Evolutionary conservation across 64 coral and sea anemone species (phyloP).

Genomic region (Montipora foliosa): DNA sequence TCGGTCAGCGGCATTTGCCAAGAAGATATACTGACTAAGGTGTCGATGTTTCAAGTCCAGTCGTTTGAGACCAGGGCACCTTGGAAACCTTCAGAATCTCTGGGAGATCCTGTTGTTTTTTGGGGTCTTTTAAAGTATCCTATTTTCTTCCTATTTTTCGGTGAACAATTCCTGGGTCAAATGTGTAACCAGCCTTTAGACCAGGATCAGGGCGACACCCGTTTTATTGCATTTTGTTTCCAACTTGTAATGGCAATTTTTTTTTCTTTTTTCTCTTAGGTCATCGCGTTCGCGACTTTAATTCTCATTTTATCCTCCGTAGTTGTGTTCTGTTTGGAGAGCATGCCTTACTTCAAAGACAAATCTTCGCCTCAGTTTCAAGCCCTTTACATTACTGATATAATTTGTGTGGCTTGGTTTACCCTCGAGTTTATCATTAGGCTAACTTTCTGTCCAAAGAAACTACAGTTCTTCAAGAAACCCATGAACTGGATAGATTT

Average conservation of each 20-base stretch:
- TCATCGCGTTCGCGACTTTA: conserved; percentile 86
- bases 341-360: conserved; percentile 76
- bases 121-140: too few relatives aligned
- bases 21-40: too few relatives aligned
- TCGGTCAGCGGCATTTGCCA: too few relatives aligned
- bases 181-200: too few relatives aligned
- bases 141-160: too few relatives aligned
- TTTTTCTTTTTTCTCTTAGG: conserved; percentile 43
- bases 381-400: conserved; percentile 68
- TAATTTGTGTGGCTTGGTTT: conserved; percentile 86
- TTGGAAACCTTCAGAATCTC: too few relatives aligned
- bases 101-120: too few relatives aligned
- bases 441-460: conserved; percentile 80
- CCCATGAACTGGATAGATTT: conserved; percentile 98
- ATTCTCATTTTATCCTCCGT: conserved; percentile 89
- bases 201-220: too few relatives aligned
- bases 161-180: too few relatives aligned
- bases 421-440: conserved; percentile 79
- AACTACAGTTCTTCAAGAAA: conserved; percentile 80
- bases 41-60: too few relatives aligned
- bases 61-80: too few relatives aligned
- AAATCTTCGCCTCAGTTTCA: conserved; percentile 36
- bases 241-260: neutral
- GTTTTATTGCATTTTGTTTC: too few relatives aligned
- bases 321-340: conserved; percentile 83